Percentiles rank a stretch among this genome's conserved stretches.
Conservation (phyloP, 1,140 invertebrate genomes). For the Uloborus diversus region DNA sequence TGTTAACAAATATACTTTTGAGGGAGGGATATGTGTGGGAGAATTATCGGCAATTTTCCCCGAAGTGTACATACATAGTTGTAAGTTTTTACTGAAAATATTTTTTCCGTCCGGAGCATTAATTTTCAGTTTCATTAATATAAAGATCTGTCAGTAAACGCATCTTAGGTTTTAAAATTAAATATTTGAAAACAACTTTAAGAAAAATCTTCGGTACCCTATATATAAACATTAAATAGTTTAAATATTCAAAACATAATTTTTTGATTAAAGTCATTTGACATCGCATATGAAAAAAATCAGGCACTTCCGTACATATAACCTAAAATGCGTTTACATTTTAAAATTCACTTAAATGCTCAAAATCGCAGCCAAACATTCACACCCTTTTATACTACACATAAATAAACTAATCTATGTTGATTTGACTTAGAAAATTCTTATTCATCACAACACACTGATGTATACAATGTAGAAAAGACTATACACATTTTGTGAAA, state of each 20-base stretch:
- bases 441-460: conserved; percentile 44
- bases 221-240: background rate
- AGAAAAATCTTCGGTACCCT: background rate
- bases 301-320: background rate
- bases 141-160: too few species aligned
- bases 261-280: background rate
- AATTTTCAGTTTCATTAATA: too few species aligned
- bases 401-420: conserved; percentile 48
- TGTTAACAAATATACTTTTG: too few species aligned
- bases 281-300: background rate
- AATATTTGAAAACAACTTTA: background rate
- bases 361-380: background rate
- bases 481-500: conserved; percentile 30
- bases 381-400: conserved; percentile 1
- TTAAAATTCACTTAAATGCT: too few species aligned
- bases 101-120: too few species aligned
- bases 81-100: too few species aligned
- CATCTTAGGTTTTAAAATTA: too few species aligned
- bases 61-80: too few species aligned
- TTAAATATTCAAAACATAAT: background rate
- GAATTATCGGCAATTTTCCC: too few species aligned
- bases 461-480: conserved; percentile 49
- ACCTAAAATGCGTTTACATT: too few species aligned
- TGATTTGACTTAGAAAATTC: conserved; percentile 51
- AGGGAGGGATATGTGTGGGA: too few species aligned